A percentile compares a stretch with the other conserved stretches of the same genome.
phyloP scores from a whole-genome alignment of 2,797 vertebrate species.

The Hozukius guyotensis region DNA sequence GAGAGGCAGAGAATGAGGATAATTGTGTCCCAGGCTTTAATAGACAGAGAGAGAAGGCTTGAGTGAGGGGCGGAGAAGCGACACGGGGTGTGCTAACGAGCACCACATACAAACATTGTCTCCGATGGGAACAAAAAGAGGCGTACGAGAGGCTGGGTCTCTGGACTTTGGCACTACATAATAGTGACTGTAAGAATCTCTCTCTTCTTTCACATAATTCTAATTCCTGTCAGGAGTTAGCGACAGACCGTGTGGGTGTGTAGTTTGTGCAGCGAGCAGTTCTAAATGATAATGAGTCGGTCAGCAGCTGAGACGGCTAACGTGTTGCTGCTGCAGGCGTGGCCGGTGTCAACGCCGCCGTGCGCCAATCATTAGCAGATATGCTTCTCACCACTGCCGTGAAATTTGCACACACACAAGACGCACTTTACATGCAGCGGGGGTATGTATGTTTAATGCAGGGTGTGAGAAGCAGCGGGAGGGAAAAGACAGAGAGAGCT shows the following conservation, averaged over 20 bases:
- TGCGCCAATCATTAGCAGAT: conserved; percentile 46
- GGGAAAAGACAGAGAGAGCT: conserved; percentile 14
- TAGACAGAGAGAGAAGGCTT: conserved; percentile 61
- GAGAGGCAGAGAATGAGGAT: conserved; percentile 63
- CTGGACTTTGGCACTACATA: conserved; percentile 54
- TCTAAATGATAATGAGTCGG: conserved; percentile 73
- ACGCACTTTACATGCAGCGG: conserved; percentile 5
- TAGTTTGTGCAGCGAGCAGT: conserved; percentile 59
- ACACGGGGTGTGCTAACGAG: conserved; percentile 73
- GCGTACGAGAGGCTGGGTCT: conserved; percentile 38
- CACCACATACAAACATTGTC: conserved; percentile 68
- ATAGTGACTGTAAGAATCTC: conserved; percentile 57
- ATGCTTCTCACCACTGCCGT: conserved; percentile 23
- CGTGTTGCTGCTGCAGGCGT: conserved; percentile 39
- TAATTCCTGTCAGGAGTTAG: conserved; percentile 69
- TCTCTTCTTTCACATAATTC: conserved; percentile 56
- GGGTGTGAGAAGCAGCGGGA: background rate
- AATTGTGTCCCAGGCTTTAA: conserved; percentile 76
- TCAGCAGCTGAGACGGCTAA: conserved; percentile 49
- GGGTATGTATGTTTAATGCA: conserved; percentile 56
- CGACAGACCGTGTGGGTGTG: conserved; percentile 60
- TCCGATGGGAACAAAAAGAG: conserved; percentile 59
- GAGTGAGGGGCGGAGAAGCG: conserved; percentile 68
- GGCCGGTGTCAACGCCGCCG: conserved; percentile 32
- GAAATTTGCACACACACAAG: conserved; percentile 16